Percentiles rank a stretch among this genome's conserved stretches.
Evolutionary conservation across 2,797 vertebrate species (phyloP).

Genomic region (Molossus molossus): DNA sequence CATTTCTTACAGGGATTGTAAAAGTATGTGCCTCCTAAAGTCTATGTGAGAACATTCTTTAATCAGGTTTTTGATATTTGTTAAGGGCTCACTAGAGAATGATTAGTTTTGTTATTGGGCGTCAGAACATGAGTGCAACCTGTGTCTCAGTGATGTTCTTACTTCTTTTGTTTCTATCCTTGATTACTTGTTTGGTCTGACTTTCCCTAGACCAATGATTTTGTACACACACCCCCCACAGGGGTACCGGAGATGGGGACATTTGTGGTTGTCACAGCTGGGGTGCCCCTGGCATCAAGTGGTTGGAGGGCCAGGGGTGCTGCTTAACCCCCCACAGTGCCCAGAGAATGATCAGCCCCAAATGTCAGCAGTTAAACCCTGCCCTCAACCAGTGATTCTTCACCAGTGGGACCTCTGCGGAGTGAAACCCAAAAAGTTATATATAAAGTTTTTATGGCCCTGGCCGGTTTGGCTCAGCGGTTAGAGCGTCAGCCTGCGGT

Average conservation of each 20-base stretch:
- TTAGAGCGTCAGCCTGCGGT: too few species aligned
- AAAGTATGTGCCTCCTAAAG: neutral
- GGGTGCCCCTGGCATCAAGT: neutral
- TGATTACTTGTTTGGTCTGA: neutral
- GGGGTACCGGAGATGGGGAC: neutral
- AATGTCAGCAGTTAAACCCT: neutral
- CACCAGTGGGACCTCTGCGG: fast-evolving
- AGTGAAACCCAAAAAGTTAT: neutral
- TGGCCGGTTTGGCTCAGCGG: too few species aligned
- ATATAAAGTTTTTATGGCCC: neutral
- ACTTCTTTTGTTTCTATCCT: neutral
- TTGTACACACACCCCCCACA: neutral
- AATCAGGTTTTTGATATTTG: neutral
- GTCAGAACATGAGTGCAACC: neutral
- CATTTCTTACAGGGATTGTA: neutral
- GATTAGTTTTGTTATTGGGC: neutral
- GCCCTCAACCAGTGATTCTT: neutral
- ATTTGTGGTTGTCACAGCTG: neutral
- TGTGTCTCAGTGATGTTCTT: neutral
- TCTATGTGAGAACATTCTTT: neutral
- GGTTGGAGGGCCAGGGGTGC: neutral
- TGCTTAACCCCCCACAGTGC: neutral
- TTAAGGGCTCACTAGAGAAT: neutral
- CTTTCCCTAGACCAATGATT: neutral
- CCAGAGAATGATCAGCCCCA: fast-evolving